Conservation (phyloP, 2,797 vertebrate genomes). For the Columba guinea region DNA sequence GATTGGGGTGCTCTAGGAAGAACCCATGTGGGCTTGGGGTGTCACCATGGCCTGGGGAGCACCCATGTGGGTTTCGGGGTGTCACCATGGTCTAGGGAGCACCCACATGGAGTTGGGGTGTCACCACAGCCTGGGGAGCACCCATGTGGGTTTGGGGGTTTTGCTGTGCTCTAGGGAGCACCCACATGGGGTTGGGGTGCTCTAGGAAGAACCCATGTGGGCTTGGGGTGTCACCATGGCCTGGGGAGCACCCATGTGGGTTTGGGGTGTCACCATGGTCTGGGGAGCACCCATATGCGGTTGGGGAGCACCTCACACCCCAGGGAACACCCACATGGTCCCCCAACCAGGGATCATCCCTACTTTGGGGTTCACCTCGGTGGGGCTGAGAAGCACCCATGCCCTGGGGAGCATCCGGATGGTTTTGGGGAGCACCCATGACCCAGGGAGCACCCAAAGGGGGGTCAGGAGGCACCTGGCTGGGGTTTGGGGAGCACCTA, state of each 20-base stretch:
- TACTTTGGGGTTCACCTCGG: too few species aligned
- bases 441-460: neutral
- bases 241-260: neutral
- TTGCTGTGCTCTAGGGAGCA: neutral
- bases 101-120: too few species aligned
- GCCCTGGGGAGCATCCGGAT: neutral
- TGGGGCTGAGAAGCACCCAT: too few species aligned
- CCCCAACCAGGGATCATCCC: too few species aligned
- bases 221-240: too few species aligned
- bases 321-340: too few species aligned
- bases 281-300: neutral
- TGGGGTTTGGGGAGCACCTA: neutral
- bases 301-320: too few species aligned
- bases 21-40: neutral
- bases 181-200: too few species aligned
- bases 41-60: too few species aligned
- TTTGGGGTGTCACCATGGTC: too few species aligned
- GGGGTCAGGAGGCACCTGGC: neutral
- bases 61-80: neutral
- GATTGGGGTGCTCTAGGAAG: neutral
- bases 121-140: neutral
- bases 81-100: too few species aligned
- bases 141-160: too few species aligned
- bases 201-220: neutral
- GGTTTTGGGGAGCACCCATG: neutral